phyloP scores from a whole-genome alignment of 2,797 vertebrate species.

The Urocyon cinereoargenteus region DNA sequence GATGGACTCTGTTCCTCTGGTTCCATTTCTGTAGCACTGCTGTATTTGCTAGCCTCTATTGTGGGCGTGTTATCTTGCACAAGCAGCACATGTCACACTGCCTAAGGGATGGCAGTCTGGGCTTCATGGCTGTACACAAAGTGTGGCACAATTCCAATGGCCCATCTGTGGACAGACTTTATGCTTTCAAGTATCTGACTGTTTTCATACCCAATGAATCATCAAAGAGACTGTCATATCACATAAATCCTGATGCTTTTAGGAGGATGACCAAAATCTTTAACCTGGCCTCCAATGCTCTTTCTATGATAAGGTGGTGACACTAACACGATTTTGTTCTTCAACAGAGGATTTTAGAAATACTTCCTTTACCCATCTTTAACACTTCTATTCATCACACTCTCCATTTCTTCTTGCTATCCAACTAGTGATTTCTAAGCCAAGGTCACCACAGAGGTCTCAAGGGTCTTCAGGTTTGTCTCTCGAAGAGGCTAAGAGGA shows the following conservation, averaged over 20 bases:
- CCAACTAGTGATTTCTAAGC: background rate
- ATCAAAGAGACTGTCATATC: background rate
- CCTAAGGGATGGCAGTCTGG: background rate
- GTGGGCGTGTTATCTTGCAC: background rate
- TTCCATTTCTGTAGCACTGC: background rate
- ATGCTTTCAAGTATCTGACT: constrained; percentile 20
- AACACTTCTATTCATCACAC: fast-evolving
- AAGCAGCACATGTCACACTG: background rate
- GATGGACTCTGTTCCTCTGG: background rate
- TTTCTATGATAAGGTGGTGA: background rate
- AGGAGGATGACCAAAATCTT: background rate
- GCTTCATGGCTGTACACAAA: background rate
- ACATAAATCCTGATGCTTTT: background rate
- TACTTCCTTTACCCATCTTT: background rate
- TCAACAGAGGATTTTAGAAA: background rate
- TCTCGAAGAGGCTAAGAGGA: background rate
- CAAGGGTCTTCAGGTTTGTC: fast-evolving
- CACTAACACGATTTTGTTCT: background rate
- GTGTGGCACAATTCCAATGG: constrained; percentile 22
- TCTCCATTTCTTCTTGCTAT: background rate
- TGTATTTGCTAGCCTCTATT: background rate
- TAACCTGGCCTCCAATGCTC: background rate
- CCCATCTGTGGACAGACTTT: constrained; percentile 27
- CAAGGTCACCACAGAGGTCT: too few relatives aligned
- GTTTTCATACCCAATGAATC: constrained; percentile 45